A percentile compares a stretch with the other conserved stretches of the same genome.
phyloP scores from a whole-genome alignment of 2,113 vertebrate genomes.

The Orycteropus afer region DNA sequence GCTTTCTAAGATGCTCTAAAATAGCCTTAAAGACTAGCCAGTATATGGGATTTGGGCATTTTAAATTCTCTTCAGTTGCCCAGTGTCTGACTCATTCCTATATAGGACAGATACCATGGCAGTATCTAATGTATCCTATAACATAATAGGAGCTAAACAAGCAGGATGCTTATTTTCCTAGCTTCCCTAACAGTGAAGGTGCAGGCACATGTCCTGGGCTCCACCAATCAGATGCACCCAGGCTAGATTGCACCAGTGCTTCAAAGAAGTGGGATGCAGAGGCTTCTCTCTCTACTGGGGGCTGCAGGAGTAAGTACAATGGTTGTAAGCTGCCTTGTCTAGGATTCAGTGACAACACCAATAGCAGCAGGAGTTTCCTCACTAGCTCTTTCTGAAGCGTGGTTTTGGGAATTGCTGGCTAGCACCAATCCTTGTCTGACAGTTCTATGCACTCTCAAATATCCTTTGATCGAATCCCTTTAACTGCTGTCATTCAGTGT shows the following conservation, averaged over 20 bases:
- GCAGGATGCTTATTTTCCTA: background rate
- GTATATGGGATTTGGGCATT: background rate
- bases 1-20: background rate
- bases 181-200: background rate
- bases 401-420: background rate
- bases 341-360: background rate
- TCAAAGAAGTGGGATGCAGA: background rate
- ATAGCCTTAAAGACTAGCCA: background rate
- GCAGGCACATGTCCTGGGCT: background rate
- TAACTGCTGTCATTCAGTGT: background rate
- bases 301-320: background rate
- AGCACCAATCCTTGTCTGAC: background rate
- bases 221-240: background rate
- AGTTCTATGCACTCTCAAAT: background rate
- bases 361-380: background rate
- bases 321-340: background rate
- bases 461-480: background rate
- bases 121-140: background rate
- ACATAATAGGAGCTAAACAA: background rate
- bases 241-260: background rate
- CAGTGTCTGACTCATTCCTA: background rate
- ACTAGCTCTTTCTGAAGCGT: background rate
- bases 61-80: background rate
- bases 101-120: fast-evolving
- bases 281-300: background rate